These are phyloP conservation scores for Mimas tiliae DNA, from an alignment of 2,888 invertebrate genomes.

Conservation along the genomic window DNA sequence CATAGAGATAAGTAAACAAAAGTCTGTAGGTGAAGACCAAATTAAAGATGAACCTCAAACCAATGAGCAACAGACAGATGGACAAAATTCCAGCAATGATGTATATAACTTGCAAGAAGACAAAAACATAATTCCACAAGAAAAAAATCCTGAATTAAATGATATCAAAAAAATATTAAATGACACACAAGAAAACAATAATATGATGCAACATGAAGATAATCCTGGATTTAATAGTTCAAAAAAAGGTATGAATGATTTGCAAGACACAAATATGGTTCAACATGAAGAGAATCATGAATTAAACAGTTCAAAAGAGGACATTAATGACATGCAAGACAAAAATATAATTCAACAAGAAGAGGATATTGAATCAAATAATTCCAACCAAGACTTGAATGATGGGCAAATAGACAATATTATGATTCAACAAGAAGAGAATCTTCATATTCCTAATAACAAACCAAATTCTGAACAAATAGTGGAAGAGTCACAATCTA, in stretches of 20 bases:
- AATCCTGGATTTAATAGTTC: background rate
- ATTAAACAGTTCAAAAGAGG: too few species aligned
- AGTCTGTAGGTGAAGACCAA: constrained; percentile 23
- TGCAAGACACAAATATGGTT: too few species aligned
- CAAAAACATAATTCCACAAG: background rate
- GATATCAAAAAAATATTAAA: background rate
- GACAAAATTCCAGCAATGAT: background rate
- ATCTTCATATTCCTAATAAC: background rate
- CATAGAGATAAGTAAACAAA: constrained; percentile 29
- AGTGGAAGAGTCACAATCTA: background rate
- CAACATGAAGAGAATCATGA: too few species aligned
- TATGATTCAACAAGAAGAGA: background rate
- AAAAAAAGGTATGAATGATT: background rate
- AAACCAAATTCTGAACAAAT: background rate
- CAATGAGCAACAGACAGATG: background rate
- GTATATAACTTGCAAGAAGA: background rate
- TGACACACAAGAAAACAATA: background rate
- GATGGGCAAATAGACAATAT: background rate
- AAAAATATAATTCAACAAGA: background rate
- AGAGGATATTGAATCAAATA: background rate
- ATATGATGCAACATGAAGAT: background rate
- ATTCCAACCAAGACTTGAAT: too few species aligned
- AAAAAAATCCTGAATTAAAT: background rate
- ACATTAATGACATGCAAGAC: background rate
- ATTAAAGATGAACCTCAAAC: background rate